Conservation (phyloP, 2,113 vertebrate genomes). For the Aviceda subcristata region DNA sequence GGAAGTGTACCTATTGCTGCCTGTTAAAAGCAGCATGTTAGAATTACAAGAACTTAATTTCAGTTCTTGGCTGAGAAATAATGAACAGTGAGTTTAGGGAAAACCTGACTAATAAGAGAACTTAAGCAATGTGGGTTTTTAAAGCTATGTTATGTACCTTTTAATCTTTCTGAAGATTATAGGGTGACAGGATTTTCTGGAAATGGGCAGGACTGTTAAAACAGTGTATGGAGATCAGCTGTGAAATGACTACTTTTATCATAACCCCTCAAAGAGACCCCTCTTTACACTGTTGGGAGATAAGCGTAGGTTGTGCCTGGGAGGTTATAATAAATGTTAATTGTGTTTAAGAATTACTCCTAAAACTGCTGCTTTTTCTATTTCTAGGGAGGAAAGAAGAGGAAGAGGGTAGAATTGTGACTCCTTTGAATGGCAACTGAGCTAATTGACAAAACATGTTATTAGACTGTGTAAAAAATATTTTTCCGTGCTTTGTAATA, state of each 20-base stretch:
- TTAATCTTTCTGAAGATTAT: conserved; percentile 59
- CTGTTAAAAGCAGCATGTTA: neutral
- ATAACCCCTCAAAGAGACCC: conserved; percentile 66
- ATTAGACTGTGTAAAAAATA: conserved; percentile 18
- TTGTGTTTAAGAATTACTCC: conserved; percentile 60
- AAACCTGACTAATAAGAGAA: conserved; percentile 51
- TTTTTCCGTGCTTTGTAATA: conserved; percentile 9
- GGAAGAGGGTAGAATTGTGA: conserved; percentile 48
- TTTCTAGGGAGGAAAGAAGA: conserved; percentile 40
- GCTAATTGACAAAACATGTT: conserved; percentile 62
- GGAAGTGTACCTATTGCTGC: neutral
- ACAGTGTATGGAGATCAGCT: conserved; percentile 59
- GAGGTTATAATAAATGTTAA: conserved; percentile 69
- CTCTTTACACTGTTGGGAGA: conserved; percentile 57
- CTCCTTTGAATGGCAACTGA: conserved; percentile 49
- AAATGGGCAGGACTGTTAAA: conserved; percentile 58
- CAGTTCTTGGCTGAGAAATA: neutral
- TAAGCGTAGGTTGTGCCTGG: conserved; percentile 71
- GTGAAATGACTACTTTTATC: conserved; percentile 66
- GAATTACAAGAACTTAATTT: conserved; percentile 25
- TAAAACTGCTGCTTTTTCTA: conserved; percentile 56
- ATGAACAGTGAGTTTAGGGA: conserved; percentile 29
- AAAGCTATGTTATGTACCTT: neutral
- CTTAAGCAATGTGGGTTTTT: conserved; percentile 47
- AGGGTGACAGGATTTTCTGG: conserved; percentile 22